Evolutionary conservation across 2,797 vertebrate genomes (phyloP), one percentile per base, ranked within the genome.

Genomic region (Lepilemur ruficaudatus): DNA sequence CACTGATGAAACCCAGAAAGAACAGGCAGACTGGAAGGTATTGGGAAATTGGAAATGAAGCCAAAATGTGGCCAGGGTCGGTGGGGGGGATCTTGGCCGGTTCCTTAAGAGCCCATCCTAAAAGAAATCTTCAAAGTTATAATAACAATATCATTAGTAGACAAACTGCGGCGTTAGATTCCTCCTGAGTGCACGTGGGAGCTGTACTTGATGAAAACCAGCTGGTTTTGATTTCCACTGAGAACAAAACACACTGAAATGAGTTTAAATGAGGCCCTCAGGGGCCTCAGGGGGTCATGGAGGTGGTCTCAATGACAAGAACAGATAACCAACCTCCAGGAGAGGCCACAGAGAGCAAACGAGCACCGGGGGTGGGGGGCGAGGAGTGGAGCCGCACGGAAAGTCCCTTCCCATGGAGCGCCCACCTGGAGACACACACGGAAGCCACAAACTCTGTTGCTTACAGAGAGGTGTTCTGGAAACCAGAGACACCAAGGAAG

Each of bases 231-330:
- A 48, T 78, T 79, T 83, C 46, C 28, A 43, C 46, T 41, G 35
- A 80, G 89, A 50, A 57, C 75, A 89, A 35, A 93, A 65, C 38
- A 38, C 38, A n/a, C 46, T 70, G 67, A 96, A 93, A 84, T 48
- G 13, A 70, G 32, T 14, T 38, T 30, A 76, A 55, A 57, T 0
- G 7, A 46, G 35, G 41, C 61, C 46, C 23, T 2, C 1, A 4
- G 5, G 20, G 4, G 17, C 5, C 23, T 48, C 25, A 13, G 11
- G 50, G 18, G 38, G 12, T 25, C 23, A 11, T 2, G 15, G 75
- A 23, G 28, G 48, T 90, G 61, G 20, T 50, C 15, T 81, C 38
- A 48, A 63, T 8, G 32, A 80, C 17, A 11, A 75, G 11, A 79
- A 28, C 38, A 79, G n/a, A 28, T 17, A 52, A 85, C 11, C 17